Evolutionary conservation across 2,113 vertebrate species (phyloP).

Genomic region (Paracanthobrama guichenoti): DNA sequence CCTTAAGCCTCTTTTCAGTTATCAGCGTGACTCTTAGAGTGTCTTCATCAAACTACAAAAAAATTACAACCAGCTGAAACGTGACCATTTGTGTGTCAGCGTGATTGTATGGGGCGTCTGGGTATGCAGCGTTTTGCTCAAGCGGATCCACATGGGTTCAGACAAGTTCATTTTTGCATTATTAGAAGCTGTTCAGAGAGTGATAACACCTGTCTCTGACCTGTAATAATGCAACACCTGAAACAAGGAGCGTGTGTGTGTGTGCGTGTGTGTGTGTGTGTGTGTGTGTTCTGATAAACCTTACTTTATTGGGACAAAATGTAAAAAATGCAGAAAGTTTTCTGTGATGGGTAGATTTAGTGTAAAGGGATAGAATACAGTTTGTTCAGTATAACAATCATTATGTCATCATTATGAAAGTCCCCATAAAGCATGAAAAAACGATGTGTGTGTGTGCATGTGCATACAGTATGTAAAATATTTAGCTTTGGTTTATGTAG

Average conservation of each 20-base stretch:
- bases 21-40: not conserved
- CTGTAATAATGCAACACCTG: slow-evolving; percentile 78
- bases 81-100: not conserved
- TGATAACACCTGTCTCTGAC: slow-evolving; percentile 66
- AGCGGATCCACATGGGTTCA: slow-evolving; percentile 59
- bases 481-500: not conserved
- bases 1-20: not conserved
- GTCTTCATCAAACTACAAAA: not conserved
- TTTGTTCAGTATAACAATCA: no score
- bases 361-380: no score
- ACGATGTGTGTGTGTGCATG: not conserved
- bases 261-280: not conserved
- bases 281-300: not conserved
- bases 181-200: slow-evolving; percentile 56
- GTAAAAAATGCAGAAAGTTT: no score
- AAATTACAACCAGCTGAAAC: not conserved
- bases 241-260: not conserved
- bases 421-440: no score
- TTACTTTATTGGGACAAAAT: no score
- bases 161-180: slow-evolving; percentile 59
- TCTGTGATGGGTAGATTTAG: no score
- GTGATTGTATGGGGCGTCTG: not conserved
- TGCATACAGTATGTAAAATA: not conserved
- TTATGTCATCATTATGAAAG: no score
- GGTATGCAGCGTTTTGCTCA: not conserved